Evolutionary conservation across 2,113 vertebrate genomes (phyloP), one percentile per base, ranked within the genome.

Genomic region (Struthio camelus): DNA sequence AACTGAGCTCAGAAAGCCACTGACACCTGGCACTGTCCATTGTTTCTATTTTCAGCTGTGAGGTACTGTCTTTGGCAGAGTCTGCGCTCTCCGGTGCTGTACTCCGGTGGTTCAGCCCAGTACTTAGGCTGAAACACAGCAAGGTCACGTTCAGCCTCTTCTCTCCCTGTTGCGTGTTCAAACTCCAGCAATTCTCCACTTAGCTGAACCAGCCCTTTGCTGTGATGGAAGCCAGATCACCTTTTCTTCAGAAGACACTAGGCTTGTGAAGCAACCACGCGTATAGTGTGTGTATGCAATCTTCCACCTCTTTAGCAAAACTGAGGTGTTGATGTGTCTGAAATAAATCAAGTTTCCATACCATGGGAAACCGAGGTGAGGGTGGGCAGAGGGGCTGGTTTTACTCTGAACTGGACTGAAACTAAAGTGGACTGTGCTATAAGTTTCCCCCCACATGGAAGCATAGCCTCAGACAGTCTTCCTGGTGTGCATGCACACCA

Each of bases 341-440:
- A 38, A 53, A 59, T 11, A 44, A 69, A n/a, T 23, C 34, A 50
- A n/a, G 25, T 32, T 76, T 76, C 28, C 51, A 2, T 53, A 58
- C 18, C 48, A 64, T 78, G 40, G 12, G 80, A 75, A 53, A 69
- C 9, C 48, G 54, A 9, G n/a, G 11, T 67, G 34, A 7, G 62
- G 11, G 4, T 28, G 16, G 8, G 10, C 72, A 10, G 9, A n/a
- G 38, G 22, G 5, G 3, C 14, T 40, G 7, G 5, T 0, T 80
- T 70, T 66, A 22, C 32, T 36, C 11, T 77, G 24, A 42, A 53
- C 9, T 80, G 25, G 14, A 6, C 67, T 36, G 54, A 87, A 94
- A 18, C 9, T 7, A 12, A 66, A 73, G 42, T 58, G 17, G 15
- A n/a, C 9, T 27, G 23, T 30, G 40, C 46, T 67, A 18, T 38